Base-by-base conservation (phyloP, 2,113 vertebrate genomes). In the Symphodus melops region DNA sequence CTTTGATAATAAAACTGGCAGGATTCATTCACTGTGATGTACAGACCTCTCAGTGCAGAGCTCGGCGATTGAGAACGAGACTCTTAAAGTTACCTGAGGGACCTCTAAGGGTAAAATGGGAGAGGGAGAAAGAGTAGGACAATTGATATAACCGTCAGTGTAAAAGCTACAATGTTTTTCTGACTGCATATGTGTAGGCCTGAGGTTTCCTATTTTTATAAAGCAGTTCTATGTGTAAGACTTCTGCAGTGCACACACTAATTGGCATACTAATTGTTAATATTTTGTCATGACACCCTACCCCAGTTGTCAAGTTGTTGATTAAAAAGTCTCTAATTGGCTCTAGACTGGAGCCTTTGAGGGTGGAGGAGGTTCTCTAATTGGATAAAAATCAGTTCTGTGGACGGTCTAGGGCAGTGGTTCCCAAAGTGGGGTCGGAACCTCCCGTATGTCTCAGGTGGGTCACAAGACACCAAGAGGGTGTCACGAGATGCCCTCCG, bases 1-100 rank as follows among this genome's bases (percentile, higher is more conserved):
- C 85, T 79, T 49, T 83, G 86, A 84, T 88, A 90, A 94, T 93
- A 93, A 92, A 93, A 91, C 72, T 91, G 91, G 91, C 93, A 92
- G 86, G 82, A 92, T 89, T 86, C 86, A 86, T 93, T 91, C 86
- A 84, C 79, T 72, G 89, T 92, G 89, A 92, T 92, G 86, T 89
- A 93, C 87, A 86, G 89, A 93, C 83, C 90, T 88, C 86, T 91
- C 83, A 84, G 83, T 88, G 88, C 68, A 46, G 85, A 90, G 91
- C 88, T 83, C 78, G 79, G 80, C 77, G 71, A 88, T 83, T 70
- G 87, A 89, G 87, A 86, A 49, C 33, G 72, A 79, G 72, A 87
- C 87, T 91, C 87, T 92, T 92, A 89, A 92, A 93, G 86, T 91
- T 73, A 89, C 91, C 86, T 90, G 83, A 68, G 91, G 93, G 90